Evolutionary conservation across 2,888 invertebrate genomes (phyloP).

Genomic region (Mycogona germanica): DNA sequence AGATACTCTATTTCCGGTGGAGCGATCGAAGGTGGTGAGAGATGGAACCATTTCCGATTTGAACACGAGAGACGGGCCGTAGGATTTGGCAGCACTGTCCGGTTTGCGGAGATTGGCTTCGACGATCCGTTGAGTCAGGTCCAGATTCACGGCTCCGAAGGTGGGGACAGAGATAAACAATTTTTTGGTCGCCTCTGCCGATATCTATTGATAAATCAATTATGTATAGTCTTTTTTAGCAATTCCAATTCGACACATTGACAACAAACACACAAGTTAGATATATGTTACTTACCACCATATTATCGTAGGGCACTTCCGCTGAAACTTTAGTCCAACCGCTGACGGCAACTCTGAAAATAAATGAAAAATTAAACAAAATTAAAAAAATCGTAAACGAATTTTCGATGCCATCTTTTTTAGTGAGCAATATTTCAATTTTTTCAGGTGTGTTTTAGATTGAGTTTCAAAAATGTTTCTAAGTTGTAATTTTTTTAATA

Average conservation of each 20-base stretch:
- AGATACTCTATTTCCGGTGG: too few species aligned
- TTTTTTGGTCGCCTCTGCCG: background rate
- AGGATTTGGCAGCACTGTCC: background rate
- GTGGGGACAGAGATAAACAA: background rate
- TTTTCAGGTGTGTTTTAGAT: too few species aligned
- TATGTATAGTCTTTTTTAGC: too few species aligned
- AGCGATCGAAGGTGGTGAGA: background rate
- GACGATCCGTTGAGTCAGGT: conserved; percentile 1
- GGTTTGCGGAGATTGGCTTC: background rate
- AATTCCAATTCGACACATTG: too few species aligned
- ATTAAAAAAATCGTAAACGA: too few species aligned
- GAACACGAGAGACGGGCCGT: background rate
- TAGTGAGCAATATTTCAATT: too few species aligned
- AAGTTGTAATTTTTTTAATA: too few species aligned
- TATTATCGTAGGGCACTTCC: background rate
- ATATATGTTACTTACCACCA: background rate
- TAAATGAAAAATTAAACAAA: background rate
- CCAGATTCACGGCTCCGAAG: conserved; percentile 1
- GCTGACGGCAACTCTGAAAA: conserved; percentile 1
- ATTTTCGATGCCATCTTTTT: too few species aligned
- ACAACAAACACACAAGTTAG: too few species aligned
- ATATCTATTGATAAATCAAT: too few species aligned
- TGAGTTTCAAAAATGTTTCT: too few species aligned
- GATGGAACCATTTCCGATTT: background rate
- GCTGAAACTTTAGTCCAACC: background rate